These are phyloP conservation scores for Tretioscincus oriximinensis DNA, from an alignment of 2,113 vertebrate species.

Conservation along the genomic window DNA sequence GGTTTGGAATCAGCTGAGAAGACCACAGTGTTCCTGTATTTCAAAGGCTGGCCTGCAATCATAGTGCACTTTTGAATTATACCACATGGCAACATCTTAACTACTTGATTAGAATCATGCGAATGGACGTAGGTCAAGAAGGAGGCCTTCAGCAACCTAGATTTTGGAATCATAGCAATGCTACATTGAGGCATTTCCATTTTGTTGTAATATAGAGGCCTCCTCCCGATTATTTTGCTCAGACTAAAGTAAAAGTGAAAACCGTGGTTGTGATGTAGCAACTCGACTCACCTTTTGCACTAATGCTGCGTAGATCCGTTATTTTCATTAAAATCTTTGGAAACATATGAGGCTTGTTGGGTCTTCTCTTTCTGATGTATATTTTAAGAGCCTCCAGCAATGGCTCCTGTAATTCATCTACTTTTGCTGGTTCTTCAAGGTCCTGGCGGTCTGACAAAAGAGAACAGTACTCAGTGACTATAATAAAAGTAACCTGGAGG, in stretches of 20 bases:
- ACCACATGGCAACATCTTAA: neutral
- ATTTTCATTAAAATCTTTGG: conserved; percentile 98
- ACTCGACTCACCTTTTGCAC: conserved; percentile 84
- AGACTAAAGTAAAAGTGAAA: neutral
- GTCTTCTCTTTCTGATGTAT: conserved; percentile 90
- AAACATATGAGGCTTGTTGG: conserved; percentile 95
- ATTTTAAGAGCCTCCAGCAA: conserved; percentile 94
- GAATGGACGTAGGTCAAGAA: neutral
- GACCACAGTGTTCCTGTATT: neutral
- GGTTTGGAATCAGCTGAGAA: neutral
- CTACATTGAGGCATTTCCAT: neutral
- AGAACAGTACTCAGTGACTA: neutral
- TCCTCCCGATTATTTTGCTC: neutral
- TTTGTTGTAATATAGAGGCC: too few relatives aligned
- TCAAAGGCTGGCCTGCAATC: neutral
- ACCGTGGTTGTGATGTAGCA: neutral
- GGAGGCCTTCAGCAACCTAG: neutral
- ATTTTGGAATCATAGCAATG: neutral
- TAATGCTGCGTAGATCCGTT: conserved; percentile 95
- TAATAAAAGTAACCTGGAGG: neutral
- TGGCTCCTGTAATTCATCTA: conserved; percentile 93
- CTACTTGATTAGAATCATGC: neutral
- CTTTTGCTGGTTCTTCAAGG: conserved; percentile 91
- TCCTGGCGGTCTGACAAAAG: conserved; percentile 86
- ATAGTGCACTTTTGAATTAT: neutral